Base-by-base conservation (phyloP, 2,113 vertebrate genomes). In the Malaclemys terrapin region DNA sequence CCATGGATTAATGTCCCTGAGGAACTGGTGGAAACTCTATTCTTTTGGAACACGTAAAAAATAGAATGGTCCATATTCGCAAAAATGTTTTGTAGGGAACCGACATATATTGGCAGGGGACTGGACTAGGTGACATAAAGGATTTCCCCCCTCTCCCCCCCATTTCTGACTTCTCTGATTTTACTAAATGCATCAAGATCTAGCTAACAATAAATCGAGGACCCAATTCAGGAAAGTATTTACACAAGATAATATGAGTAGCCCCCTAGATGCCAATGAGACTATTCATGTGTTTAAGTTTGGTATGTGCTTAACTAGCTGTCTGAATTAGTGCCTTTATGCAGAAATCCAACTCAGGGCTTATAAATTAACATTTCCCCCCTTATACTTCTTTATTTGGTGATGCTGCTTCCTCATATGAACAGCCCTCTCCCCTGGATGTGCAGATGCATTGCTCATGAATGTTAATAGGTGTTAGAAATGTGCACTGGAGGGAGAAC, bases 401-500 rank as follows among this genome's bases (percentile, higher is more conserved):
- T 84, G 8, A 54, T 65, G 76, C 10, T 13, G 85, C 62, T 78
- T 65, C 42, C 81, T 94, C 20, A 0, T 93, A 95, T 93, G 57
- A 49, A 85, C 86, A 88, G 53, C 79, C 85, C 54, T 90, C 93
- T 47, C 93, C 79, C 86, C 93, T 96, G 24, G 65, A 92, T 84
- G 84, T 94, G 91, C 79, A 96, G 95, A 93, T 65, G 6, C 27
- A 89, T 79, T 20, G 85, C 93, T 95, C 82, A 49, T 95, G 50
- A 95, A 96, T 95, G 94, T 96, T 93, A 95, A 96, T 57, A 84
- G 75, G 57, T 85, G 89, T 81, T 97, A 91, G 90, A 92, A 97
- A 80, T 24, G 59, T 65, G 88, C 92, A 81, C 84, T 88, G 85
- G 79, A 93, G 12, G 42, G 42, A 95, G 59, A 96, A 76, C n/a